Evolutionary conservation across 2,797 vertebrate genomes (phyloP).

Genomic region (Myiotriccus ornatus): DNA sequence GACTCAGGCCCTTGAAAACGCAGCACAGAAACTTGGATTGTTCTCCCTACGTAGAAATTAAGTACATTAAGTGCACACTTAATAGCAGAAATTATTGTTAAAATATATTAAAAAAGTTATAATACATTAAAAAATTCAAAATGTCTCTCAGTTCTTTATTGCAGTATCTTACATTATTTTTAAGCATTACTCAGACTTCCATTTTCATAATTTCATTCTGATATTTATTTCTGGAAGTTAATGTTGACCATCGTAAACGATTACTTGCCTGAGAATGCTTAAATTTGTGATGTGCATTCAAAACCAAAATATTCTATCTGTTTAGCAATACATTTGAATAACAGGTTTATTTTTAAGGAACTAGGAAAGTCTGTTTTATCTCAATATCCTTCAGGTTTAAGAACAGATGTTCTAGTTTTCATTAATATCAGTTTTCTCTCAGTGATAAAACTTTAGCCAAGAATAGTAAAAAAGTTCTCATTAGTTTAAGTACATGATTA

Average conservation of each 20-base stretch:
- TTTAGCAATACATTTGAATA: background rate
- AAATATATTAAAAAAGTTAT: background rate
- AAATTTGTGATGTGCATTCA: background rate
- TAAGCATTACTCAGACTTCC: background rate
- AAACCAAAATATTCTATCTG: background rate
- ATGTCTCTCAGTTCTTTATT: background rate
- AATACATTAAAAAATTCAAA: background rate
- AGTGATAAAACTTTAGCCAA: constrained; percentile 7
- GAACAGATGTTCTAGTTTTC: constrained; percentile 13
- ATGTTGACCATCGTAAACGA: background rate
- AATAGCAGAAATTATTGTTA: background rate
- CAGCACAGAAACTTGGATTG: background rate
- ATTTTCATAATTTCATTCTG: background rate
- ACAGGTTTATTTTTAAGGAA: background rate
- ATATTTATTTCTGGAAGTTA: background rate
- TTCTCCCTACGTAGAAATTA: background rate
- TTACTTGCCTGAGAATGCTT: background rate
- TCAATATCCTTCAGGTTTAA: background rate
- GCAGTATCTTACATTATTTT: background rate
- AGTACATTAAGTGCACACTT: background rate
- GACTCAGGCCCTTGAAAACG: background rate
- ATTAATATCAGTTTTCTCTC: background rate
- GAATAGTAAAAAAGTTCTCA: background rate
- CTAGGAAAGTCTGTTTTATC: background rate
- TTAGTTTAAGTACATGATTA: background rate